A percentile compares a stretch with the other conserved stretches of the same genome.
phyloP scores from a whole-genome alignment of 2,113 vertebrate genomes.

The Apodemus speciosus region DNA sequence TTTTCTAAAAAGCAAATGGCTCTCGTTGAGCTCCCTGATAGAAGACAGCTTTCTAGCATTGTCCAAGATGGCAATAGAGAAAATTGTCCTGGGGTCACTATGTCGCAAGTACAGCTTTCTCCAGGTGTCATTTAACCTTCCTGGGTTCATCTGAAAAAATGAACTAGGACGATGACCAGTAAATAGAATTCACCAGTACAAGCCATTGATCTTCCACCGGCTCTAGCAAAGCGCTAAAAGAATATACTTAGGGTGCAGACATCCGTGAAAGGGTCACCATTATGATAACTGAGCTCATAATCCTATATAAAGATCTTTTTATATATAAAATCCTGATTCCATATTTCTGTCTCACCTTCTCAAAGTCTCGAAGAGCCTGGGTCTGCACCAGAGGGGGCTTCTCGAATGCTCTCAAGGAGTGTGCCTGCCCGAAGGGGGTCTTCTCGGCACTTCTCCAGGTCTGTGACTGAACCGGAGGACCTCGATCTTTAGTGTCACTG shows the following conservation, averaged over 20 bases:
- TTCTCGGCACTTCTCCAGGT: conserved; percentile 72
- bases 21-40: not conserved
- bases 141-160: conserved; percentile 26
- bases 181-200: not conserved
- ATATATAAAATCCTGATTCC: not conserved
- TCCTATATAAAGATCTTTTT: not conserved
- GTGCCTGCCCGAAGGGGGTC: conserved; percentile 82
- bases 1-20: not conserved
- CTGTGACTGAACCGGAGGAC: conserved; percentile 58
- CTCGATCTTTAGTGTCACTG: conserved; percentile 82
- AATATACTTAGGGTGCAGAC: not conserved
- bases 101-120: not conserved
- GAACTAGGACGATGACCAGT: not conserved
- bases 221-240: not conserved
- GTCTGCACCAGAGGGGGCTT: conserved; percentile 85
- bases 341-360: conserved; percentile 88
- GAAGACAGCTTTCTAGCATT: not conserved
- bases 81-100: not conserved
- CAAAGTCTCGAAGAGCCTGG: conserved; percentile 92
- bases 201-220: not conserved
- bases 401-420: conserved; percentile 88
- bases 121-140: not conserved
- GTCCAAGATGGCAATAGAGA: not conserved
- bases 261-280: not conserved
- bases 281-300: not conserved